phyloP scores from a whole-genome alignment of 2,888 invertebrate species.

The Eucriotettix oculatus region DNA sequence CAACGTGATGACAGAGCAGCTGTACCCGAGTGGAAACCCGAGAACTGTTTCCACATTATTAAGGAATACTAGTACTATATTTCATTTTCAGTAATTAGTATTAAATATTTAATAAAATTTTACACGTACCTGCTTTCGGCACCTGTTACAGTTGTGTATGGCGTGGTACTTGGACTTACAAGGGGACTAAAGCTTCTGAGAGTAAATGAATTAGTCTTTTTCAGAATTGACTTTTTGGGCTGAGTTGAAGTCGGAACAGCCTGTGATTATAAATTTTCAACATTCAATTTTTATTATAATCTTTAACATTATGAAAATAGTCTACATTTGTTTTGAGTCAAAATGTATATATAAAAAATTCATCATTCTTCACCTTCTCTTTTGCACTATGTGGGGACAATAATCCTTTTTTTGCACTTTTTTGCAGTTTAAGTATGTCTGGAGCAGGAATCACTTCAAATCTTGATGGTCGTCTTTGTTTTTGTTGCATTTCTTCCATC shows the following conservation, averaged over 20 bases:
- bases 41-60: too few relatives aligned
- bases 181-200: slow-evolving; percentile 41
- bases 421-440: slow-evolving; percentile 50
- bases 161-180: slow-evolving; percentile 29
- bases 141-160: slow-evolving; percentile 75
- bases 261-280: too few relatives aligned
- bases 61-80: too few relatives aligned
- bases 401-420: slow-evolving; percentile 34
- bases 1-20: too few relatives aligned
- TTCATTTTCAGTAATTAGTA: too few relatives aligned
- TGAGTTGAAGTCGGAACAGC: slow-evolving; percentile 18
- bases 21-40: too few relatives aligned
- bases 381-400: slow-evolving; percentile 15
- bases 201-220: slow-evolving; percentile 84
- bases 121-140: slow-evolving; percentile 52
- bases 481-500: slow-evolving; percentile 36
- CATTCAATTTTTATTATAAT: too few relatives aligned
- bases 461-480: slow-evolving; percentile 52
- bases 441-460: slow-evolving; percentile 65
- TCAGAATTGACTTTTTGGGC: slow-evolving; percentile 77
- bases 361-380: too few relatives aligned
- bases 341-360: too few relatives aligned
- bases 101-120: too few relatives aligned
- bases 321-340: too few relatives aligned
- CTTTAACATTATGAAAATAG: too few relatives aligned